Evolutionary conservation across 1,140 invertebrate genomes (phyloP).

Genomic region (Eriocheir sinensis): DNA sequence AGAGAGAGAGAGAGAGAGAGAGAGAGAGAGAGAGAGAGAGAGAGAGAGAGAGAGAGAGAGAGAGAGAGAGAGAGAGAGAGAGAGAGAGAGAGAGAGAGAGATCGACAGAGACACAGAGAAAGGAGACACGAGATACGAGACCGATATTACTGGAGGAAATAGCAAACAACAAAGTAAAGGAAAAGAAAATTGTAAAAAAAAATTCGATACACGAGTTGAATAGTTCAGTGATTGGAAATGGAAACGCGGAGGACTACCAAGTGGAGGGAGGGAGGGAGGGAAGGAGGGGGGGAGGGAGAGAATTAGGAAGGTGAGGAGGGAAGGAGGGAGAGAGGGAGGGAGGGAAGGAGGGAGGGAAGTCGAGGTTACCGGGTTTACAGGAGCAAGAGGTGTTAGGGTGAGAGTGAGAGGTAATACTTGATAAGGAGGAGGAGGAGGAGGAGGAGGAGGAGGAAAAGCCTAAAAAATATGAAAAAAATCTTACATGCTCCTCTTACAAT

Average conservation of each 20-base stretch:
- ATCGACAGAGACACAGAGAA: neutral
- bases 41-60: conserved; percentile 38
- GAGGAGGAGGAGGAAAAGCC: neutral
- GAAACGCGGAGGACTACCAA: neutral
- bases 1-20: too few relatives aligned
- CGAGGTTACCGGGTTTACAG: too few relatives aligned
- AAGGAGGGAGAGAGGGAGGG: neutral
- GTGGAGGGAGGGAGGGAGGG: neutral
- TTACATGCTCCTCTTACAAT: too few relatives aligned
- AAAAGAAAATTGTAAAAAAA: neutral
- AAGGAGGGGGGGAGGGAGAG: neutral
- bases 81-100: neutral
- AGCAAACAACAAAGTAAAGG: too few relatives aligned
- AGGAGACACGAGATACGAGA: neutral
- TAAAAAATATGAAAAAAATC: neutral
- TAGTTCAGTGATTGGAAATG: neutral
- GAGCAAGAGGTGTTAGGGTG: too few relatives aligned
- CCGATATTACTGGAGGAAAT: too few relatives aligned
- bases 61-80: conserved; percentile 44
- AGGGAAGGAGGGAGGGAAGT: neutral
- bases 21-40: too few relatives aligned
- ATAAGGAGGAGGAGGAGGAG: neutral
- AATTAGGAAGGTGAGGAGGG: neutral
- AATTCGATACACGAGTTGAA: too few relatives aligned
- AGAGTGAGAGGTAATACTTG: too few relatives aligned